Evolutionary conservation across 2,797 vertebrate species (phyloP).

Genomic region (Takifugu ocellatus): DNA sequence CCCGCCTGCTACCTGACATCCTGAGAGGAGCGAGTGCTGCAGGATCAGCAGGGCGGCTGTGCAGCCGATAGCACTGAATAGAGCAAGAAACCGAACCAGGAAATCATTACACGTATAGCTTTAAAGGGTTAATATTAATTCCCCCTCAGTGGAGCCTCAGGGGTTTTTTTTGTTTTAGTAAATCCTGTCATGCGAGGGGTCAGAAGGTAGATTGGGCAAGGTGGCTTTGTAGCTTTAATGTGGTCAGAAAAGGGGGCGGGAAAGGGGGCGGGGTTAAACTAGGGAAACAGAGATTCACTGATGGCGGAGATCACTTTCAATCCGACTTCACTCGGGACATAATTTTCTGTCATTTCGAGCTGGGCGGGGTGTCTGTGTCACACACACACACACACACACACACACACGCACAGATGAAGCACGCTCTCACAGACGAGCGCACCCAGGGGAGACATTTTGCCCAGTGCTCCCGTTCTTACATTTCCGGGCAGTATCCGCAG

Average conservation of each 20-base stretch:
- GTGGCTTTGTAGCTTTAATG: slow-evolving; percentile 53
- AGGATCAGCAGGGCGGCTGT: too few relatives aligned
- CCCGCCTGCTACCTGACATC: too few relatives aligned
- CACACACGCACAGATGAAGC: slow-evolving; percentile 34
- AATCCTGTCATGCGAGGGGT: slow-evolving; percentile 61
- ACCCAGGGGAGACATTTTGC: slow-evolving; percentile 63
- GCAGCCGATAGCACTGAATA: too few relatives aligned
- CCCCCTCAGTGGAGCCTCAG: slow-evolving; percentile 33
- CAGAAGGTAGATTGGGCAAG: slow-evolving; percentile 60
- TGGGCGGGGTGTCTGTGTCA: slow-evolving; percentile 44
- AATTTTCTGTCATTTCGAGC: slow-evolving; percentile 42
- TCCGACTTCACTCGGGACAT: slow-evolving; percentile 20
- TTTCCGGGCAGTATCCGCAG: slow-evolving; percentile 50
- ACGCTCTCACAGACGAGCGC: slow-evolving; percentile 57
- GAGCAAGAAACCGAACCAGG: too few relatives aligned
- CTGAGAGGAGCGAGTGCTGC: too few relatives aligned
- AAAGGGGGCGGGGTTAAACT: slow-evolving; percentile 16
- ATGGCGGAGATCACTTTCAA: slow-evolving; percentile 19
- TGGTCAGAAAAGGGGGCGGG: slow-evolving; percentile 26
- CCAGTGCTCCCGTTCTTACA: slow-evolving; percentile 48
- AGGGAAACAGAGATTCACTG: slow-evolving; percentile 22
- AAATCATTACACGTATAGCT: slow-evolving; percentile 15
- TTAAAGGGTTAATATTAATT: slow-evolving; percentile 50
- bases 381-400: slow-evolving; percentile 3
- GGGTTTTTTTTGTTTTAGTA: slow-evolving; percentile 51